Base-by-base conservation (phyloP, 2,113 vertebrate genomes). In the Gobius niger region DNA sequence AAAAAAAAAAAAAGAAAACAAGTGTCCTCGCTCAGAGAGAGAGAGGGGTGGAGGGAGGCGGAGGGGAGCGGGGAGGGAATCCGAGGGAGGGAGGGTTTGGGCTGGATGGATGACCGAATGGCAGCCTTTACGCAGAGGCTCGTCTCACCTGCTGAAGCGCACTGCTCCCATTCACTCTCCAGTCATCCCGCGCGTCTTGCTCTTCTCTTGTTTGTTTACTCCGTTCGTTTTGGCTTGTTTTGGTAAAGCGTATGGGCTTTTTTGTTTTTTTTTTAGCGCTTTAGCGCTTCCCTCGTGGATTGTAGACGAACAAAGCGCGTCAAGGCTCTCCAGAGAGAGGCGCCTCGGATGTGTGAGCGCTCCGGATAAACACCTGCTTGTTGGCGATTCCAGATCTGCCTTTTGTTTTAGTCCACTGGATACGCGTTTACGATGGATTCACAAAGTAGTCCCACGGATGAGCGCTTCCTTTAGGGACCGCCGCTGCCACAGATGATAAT, bases 121-220 rank as follows among this genome's bases (percentile, higher is more conserved):
- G 89, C 85, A 88, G 87, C 87, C 68, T 87, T 89, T 85, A 88
- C 89, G 89, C 85, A 89, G 84, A 88, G 85, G 77, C 72, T 72
- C 51, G 84, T 86, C 91, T 92, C 91, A 93, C 92, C 92, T 93
- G 92, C 92, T 88, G 82, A 86, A 90, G 88, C 87, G 67, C 91
- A 70, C 89, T 86, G 68, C 88, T 68, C 80, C 85, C 83, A 85
- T 79, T 68, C 80, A 62, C 52, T 24, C 52, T 54, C 10, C 52
- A 12, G 18, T 24, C 52, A 18, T 10, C 18, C 52, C 11, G 24
- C 24, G 24, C 24, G 24, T 34, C 24, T n/a, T 70, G 77, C 76
- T 77, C 69, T 18, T 54, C 63, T 80, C 49, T 56, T 71, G 80
- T 65, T 75, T 7, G 7, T 57, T 14, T 34, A 40, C 54, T 57